Percentiles rank a stretch among this genome's conserved stretches.
Evolutionary conservation across 2,888 invertebrate genomes (phyloP).

Genomic region (Leptothorax acervorum): DNA sequence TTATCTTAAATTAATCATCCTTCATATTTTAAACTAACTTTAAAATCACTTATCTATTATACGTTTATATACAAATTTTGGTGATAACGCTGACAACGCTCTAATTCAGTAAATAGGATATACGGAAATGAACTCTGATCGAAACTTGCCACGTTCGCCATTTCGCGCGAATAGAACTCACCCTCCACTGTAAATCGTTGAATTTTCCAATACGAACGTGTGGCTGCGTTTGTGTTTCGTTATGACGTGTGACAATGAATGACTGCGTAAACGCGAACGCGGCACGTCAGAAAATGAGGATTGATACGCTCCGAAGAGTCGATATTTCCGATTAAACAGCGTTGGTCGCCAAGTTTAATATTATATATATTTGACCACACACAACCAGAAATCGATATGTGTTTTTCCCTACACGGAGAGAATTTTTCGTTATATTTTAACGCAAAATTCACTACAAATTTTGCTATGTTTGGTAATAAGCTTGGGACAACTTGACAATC

Average conservation of each 20-base stretch:
- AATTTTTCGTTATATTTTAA: too few relatives aligned
- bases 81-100: slow-evolving; percentile 6
- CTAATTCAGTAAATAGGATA: slow-evolving; percentile 29
- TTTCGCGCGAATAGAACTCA: slow-evolving; percentile 23
- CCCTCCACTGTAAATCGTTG: slow-evolving; percentile 33
- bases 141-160: slow-evolving; percentile 27
- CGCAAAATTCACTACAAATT: too few relatives aligned
- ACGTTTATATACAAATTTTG: slow-evolving; percentile 13
- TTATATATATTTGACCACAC: slow-evolving; percentile 6
- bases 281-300: slow-evolving; percentile 23
- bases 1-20: background rate
- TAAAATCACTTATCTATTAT: background rate
- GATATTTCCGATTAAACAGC: slow-evolving; percentile 15
- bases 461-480: too few relatives aligned
- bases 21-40: background rate
- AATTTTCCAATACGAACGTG: slow-evolving; percentile 30
- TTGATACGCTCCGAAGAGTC: slow-evolving; percentile 13
- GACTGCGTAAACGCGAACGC: slow-evolving; percentile 35
- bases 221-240: slow-evolving; percentile 35
- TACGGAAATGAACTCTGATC: slow-evolving; percentile 43
- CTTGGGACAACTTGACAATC: too few relatives aligned
- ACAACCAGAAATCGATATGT: background rate
- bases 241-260: slow-evolving; percentile 44
- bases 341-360: background rate
- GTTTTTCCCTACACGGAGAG: background rate